phyloP scores from a whole-genome alignment of 2,113 vertebrate species.

The Gambusia affinis region DNA sequence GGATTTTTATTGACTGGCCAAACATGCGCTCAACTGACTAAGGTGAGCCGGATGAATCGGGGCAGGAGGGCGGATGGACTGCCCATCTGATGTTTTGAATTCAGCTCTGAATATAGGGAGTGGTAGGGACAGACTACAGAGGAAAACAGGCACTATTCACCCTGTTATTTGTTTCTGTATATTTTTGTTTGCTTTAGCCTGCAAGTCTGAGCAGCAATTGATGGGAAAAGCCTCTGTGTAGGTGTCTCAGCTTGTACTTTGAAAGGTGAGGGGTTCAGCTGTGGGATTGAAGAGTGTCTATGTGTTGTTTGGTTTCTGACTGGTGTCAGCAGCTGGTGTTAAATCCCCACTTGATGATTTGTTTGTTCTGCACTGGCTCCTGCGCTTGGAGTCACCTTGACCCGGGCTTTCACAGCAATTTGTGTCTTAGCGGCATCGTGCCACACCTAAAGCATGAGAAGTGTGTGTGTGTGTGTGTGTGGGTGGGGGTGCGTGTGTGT shows the following conservation, averaged over 20 bases:
- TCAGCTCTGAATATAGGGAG: slow-evolving; percentile 34
- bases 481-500: neutral
- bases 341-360: slow-evolving; percentile 11
- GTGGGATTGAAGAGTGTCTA: slow-evolving; percentile 42
- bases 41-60: slow-evolving; percentile 67
- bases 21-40: slow-evolving; percentile 59
- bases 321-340: slow-evolving; percentile 36
- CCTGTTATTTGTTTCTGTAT: slow-evolving; percentile 34
- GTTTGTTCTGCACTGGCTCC: slow-evolving; percentile 34
- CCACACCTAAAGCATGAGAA: slow-evolving; percentile 51
- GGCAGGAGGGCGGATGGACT: slow-evolving; percentile 10
- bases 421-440: slow-evolving; percentile 24
- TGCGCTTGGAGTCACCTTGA: slow-evolving; percentile 63
- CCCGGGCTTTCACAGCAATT: slow-evolving; percentile 39
- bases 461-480: neutral
- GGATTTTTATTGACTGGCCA: slow-evolving; percentile 69
- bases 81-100: neutral
- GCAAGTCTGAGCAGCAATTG: slow-evolving; percentile 38
- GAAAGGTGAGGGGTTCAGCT: slow-evolving; percentile 49
- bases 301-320: slow-evolving; percentile 23
- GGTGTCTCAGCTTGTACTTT: slow-evolving; percentile 38
- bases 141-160: neutral
- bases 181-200: slow-evolving; percentile 11
- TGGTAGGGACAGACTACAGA: slow-evolving; percentile 11
- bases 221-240: slow-evolving; percentile 9